Conservation (phyloP, 2,113 vertebrate genomes). For the Urocynchramus pylzowi region DNA sequence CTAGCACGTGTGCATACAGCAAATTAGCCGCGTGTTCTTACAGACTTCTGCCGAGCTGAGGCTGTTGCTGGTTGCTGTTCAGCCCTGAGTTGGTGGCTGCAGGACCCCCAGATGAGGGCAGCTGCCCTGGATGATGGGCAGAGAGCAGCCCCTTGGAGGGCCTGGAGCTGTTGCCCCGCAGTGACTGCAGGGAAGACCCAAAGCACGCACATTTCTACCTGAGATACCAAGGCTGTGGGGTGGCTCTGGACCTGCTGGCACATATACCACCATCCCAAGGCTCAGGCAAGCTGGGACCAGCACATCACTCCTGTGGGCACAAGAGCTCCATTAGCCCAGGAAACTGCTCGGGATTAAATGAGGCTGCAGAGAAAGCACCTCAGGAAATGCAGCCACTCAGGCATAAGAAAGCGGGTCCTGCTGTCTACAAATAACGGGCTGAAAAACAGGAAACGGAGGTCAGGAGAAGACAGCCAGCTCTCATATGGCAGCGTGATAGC, state of each 20-base stretch:
- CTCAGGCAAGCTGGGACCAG: not conserved
- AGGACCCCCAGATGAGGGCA: not conserved
- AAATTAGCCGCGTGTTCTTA: accelerated
- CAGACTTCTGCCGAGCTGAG: not conserved
- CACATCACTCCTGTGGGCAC: accelerated
- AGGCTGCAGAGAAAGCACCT: not conserved
- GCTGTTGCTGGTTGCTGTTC: not conserved
- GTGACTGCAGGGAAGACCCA: not conserved
- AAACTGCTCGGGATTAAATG: not conserved
- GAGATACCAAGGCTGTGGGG: not conserved
- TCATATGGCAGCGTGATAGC: not conserved
- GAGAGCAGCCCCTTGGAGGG: not conserved
- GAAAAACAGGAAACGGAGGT: not conserved
- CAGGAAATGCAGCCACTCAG: not conserved
- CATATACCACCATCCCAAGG: not conserved
- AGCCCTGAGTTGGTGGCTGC: not conserved
- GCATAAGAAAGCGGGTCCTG: not conserved
- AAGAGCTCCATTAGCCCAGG: not conserved
- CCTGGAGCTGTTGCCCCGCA: not conserved
- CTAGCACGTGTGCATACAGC: accelerated
- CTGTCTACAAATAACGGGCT: not conserved
- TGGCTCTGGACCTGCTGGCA: not conserved
- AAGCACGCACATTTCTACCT: accelerated
- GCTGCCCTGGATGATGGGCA: not conserved
- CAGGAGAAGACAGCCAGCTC: not conserved